Conservation (phyloP, 2,113 vertebrate species). For the Hippocampus comes region DNA sequence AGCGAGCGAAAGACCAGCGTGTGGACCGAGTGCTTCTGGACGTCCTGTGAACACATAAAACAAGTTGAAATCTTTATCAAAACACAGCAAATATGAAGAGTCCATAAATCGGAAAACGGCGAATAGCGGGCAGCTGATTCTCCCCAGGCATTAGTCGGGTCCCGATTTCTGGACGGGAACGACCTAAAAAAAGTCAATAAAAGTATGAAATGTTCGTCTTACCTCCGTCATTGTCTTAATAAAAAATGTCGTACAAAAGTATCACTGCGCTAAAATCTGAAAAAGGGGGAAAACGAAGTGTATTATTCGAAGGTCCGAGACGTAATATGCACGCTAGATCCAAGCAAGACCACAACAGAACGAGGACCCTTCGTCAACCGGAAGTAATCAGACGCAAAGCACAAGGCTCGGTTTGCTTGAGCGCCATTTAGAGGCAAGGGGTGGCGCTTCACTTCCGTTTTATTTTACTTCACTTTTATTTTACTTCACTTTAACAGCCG, state of each 20-base stretch:
- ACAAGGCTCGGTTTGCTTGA: rapidly evolving
- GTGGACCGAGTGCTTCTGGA: constrained; percentile 97
- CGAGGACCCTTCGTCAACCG: constrained; percentile 13
- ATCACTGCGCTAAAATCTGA: not conserved
- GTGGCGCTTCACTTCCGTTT: not conserved
- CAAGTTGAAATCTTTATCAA: too few relatives aligned
- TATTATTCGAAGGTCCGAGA: not conserved
- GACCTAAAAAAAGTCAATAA: not conserved
- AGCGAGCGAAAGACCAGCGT: constrained; percentile 97
- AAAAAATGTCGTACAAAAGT: not conserved
- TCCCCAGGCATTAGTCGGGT: constrained; percentile 37
- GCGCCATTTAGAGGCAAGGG: constrained; percentile 28
- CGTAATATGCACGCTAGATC: not conserved
- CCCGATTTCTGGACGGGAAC: not conserved
- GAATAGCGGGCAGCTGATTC: not conserved
- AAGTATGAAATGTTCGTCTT: not conserved
- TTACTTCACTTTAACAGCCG: not conserved
- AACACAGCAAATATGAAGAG: not conserved
- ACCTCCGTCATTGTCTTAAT: constrained; percentile 60
- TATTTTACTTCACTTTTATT: not conserved
- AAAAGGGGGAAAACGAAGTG: rapidly evolving
- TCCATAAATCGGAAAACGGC: not conserved
- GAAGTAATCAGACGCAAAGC: constrained; percentile 30
- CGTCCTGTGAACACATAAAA: constrained; percentile 74
- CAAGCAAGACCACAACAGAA: constrained; percentile 1